Conservation (phyloP, 2,888 invertebrate genomes). For the Cerastoderma edule region DNA sequence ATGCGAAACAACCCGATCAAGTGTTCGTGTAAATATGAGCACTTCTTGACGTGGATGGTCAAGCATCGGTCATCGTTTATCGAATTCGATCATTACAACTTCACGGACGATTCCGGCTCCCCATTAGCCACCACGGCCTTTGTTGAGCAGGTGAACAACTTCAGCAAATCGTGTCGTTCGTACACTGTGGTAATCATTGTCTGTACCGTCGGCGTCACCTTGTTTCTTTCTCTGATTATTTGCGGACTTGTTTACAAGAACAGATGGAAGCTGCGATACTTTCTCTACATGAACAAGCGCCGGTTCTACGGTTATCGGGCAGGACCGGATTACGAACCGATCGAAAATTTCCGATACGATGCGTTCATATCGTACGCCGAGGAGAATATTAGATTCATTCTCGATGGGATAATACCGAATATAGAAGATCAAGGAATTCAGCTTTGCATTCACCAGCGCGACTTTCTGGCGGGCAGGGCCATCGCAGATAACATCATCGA, state of each 20-base stretch:
- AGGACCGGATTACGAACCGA: neutral
- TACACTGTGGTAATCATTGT: conserved; percentile 7
- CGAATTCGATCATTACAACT: conserved; percentile 21
- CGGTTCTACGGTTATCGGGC: conserved; percentile 30
- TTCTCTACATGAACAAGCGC: conserved; percentile 41
- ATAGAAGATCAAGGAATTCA: conserved; percentile 38
- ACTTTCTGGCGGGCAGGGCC: conserved; percentile 60
- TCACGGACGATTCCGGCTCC: conserved; percentile 1
- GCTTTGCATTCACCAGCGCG: conserved; percentile 63
- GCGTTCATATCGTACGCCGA: conserved; percentile 60
- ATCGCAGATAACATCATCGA: conserved; percentile 62
- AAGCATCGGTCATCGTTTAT: conserved; percentile 14
- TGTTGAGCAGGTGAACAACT: neutral
- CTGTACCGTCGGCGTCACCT: conserved; percentile 11
- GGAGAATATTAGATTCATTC: conserved; percentile 37
- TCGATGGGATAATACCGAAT: conserved; percentile 19
- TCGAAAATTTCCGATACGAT: conserved; percentile 51
- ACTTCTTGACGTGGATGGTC: conserved; percentile 36
- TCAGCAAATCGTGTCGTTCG: conserved; percentile 9
- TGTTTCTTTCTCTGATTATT: conserved; percentile 25
- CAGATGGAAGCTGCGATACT: conserved; percentile 58
- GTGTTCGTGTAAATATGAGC: conserved; percentile 17
- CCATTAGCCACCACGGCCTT: neutral
- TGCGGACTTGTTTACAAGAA: conserved; percentile 44
- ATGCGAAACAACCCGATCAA: conserved; percentile 28